Percentiles rank a stretch among this genome's conserved stretches.
Conservation (phyloP, 2,888 invertebrate species). For the Euclidia mi region DNA sequence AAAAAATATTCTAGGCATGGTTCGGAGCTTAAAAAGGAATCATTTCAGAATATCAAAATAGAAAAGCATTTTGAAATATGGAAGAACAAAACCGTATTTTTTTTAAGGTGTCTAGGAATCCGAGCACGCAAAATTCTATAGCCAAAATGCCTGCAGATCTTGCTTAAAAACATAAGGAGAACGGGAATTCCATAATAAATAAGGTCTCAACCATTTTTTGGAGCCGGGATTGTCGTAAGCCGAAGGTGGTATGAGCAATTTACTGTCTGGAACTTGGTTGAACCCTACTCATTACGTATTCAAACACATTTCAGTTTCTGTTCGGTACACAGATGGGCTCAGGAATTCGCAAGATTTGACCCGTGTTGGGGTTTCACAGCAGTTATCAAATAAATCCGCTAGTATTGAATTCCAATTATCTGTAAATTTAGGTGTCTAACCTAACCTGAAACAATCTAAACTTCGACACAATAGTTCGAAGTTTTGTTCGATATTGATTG, state of each 20-base stretch:
- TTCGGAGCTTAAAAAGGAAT: too few species aligned
- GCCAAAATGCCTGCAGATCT: constrained; percentile 4
- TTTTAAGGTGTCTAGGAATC: constrained; percentile 2
- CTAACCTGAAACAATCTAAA: constrained; percentile 33
- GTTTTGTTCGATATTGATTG: constrained; percentile 20
- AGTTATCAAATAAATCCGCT: constrained; percentile 37
- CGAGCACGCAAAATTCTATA: background rate
- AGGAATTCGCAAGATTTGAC: constrained; percentile 17
- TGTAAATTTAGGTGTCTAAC: constrained; percentile 23
- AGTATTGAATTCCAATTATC: constrained; percentile 27
- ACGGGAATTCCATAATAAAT: constrained; percentile 15
- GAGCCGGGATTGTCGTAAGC: constrained; percentile 12
- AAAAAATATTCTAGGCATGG: too few species aligned
- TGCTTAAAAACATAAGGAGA: constrained; percentile 13
- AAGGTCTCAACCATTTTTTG: background rate
- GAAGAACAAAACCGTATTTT: background rate
- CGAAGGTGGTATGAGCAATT: background rate
- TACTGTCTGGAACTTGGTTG: background rate
- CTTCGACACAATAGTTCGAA: constrained; percentile 15
- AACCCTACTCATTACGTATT: constrained; percentile 23
- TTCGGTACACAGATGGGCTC: constrained; percentile 5
- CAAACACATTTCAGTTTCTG: constrained; percentile 19
- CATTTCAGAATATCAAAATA: too few species aligned
- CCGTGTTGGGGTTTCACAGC: constrained; percentile 10
- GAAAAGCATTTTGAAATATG: too few species aligned